A percentile compares a stretch with the other conserved stretches of the same genome.
phyloP scores from a whole-genome alignment of 1,140 invertebrate genomes.

The Patella vulgata region DNA sequence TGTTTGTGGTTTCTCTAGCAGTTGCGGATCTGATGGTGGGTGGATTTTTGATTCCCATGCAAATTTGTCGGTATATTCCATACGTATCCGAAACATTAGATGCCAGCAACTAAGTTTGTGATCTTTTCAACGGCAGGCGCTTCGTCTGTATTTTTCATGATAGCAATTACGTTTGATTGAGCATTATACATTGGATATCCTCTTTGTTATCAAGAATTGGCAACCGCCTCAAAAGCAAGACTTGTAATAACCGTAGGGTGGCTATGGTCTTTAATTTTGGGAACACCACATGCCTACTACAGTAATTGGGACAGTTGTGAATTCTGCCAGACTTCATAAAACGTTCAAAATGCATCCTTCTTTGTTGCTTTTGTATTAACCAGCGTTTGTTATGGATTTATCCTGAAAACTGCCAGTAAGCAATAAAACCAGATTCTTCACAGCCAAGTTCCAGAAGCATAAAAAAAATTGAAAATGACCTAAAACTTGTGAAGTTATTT shows the following conservation, averaged over 20 bases:
- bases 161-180: constrained; percentile 13
- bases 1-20: too few relatives aligned
- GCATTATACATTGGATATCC: constrained; percentile 10
- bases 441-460: background rate
- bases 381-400: constrained; percentile 1
- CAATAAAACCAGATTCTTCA: background rate
- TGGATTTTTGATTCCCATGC: background rate
- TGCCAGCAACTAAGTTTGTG: too few relatives aligned
- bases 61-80: too few relatives aligned
- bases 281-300: background rate
- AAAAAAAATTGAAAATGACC: too few relatives aligned
- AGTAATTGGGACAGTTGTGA: background rate
- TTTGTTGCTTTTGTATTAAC: background rate
- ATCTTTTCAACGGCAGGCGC: too few relatives aligned
- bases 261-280: constrained; percentile 1
- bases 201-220: constrained; percentile 4
- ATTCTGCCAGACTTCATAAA: background rate
- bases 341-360: background rate
- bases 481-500: too few relatives aligned
- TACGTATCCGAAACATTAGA: too few relatives aligned
- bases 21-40: constrained; percentile 3
- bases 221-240: constrained; percentile 3
- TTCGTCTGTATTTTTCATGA: too few relatives aligned
- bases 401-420: background rate
- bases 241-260: background rate